Conservation (phyloP, 2,797 vertebrate species). For the Martes flavigula region DNA sequence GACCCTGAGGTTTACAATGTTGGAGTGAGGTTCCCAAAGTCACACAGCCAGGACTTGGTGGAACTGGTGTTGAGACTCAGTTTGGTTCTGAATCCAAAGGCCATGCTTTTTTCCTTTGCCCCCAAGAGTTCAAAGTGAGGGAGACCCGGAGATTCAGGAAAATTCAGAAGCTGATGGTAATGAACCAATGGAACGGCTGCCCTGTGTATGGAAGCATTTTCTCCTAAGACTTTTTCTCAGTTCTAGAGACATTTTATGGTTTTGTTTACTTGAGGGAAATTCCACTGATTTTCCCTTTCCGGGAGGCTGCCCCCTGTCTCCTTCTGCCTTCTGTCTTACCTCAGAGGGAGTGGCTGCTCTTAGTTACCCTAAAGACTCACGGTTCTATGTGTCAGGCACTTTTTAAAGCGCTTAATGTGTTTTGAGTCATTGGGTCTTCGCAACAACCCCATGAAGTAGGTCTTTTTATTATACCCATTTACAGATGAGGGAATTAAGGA, state of each 20-base stretch:
- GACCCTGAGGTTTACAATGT: not conserved
- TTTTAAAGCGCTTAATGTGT: not conserved
- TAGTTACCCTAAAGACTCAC: not conserved
- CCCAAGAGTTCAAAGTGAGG: not conserved
- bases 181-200: not conserved
- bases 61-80: not conserved
- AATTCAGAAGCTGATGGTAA: not conserved
- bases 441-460: not conserved
- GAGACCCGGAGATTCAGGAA: not conserved
- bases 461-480: not conserved
- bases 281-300: not conserved
- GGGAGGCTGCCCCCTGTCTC: fast-evolving
- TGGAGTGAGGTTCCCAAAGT: not conserved
- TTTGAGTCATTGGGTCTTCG: not conserved
- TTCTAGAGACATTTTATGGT: not conserved
- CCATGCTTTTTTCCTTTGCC: not conserved
- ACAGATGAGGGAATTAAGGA: not conserved
- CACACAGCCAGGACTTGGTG: not conserved
- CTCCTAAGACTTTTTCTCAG: not conserved
- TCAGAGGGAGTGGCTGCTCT: not conserved
- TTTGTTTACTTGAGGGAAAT: not conserved
- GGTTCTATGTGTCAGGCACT: not conserved
- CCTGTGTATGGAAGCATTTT: not conserved
- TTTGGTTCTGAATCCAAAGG: not conserved
- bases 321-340: not conserved